Evolutionary conservation across 2,888 invertebrate species (phyloP).

Genomic region (Steinernema hermaphroditum): DNA sequence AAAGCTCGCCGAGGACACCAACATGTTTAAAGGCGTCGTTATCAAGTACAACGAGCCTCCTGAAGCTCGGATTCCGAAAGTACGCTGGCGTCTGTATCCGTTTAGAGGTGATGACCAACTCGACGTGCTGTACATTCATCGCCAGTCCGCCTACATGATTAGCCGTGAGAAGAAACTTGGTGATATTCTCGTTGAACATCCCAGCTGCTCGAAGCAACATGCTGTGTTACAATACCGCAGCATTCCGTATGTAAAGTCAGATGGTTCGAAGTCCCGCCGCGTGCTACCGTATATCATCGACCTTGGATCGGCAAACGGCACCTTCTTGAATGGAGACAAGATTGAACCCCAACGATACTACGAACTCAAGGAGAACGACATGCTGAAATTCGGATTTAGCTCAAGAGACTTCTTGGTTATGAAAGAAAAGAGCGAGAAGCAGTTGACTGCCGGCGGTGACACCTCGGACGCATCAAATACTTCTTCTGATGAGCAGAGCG

Average conservation of each 20-base stretch:
- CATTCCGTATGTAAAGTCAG: slow-evolving; percentile 54
- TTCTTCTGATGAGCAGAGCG: background rate
- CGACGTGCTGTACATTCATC: slow-evolving; percentile 90
- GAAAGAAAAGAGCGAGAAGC: slow-evolving; percentile 5
- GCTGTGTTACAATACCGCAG: slow-evolving; percentile 89
- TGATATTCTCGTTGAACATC: slow-evolving; percentile 96
- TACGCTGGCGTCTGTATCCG: slow-evolving; percentile 92
- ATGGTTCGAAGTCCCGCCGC: slow-evolving; percentile 55
- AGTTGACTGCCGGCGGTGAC: background rate
- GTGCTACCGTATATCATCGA: slow-evolving; percentile 90
- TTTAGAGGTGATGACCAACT: slow-evolving; percentile 77
- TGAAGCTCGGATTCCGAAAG: slow-evolving; percentile 91
- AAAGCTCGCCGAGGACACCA: slow-evolving; percentile 91
- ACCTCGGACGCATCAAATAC: background rate
- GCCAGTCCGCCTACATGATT: slow-evolving; percentile 69
- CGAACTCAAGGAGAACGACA: slow-evolving; percentile 91
- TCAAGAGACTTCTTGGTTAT: slow-evolving; percentile 5
- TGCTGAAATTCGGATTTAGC: slow-evolving; percentile 94
- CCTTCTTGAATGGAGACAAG: slow-evolving; percentile 82
- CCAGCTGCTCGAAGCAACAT: slow-evolving; percentile 97
- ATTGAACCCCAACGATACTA: slow-evolving; percentile 88
- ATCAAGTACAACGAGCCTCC: slow-evolving; percentile 95
- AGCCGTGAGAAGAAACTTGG: slow-evolving; percentile 91
- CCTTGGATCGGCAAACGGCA: slow-evolving; percentile 76
- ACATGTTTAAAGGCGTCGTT: slow-evolving; percentile 91